These are phyloP conservation scores for Craseonycteris thonglongyai DNA, from an alignment of 2,113 vertebrate genomes.

Conservation along the genomic window DNA sequence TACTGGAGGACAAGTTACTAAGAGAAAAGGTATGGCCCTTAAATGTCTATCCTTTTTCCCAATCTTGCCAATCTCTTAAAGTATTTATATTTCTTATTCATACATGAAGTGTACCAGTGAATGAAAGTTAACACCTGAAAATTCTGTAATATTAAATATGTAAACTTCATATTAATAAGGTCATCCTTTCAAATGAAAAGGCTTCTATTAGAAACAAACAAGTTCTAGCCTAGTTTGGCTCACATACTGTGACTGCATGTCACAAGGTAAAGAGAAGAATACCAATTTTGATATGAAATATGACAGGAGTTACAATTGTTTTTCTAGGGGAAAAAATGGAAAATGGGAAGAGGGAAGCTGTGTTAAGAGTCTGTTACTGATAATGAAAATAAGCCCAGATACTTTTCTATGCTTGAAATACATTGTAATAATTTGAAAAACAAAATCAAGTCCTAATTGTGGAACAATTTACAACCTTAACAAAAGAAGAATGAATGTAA, in stretches of 20 bases:
- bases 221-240: not conserved
- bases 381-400: not conserved
- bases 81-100: slow-evolving; percentile 40
- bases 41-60: not conserved
- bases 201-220: slow-evolving; percentile 46
- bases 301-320: not conserved
- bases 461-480: not conserved
- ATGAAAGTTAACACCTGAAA: slow-evolving; percentile 51
- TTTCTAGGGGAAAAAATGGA: not conserved
- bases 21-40: slow-evolving; percentile 60
- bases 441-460: not conserved
- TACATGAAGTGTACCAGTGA: not conserved
- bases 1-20: slow-evolving; percentile 63
- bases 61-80: not conserved
- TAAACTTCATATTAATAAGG: slow-evolving; percentile 19
- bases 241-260: not conserved
- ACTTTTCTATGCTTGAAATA: not conserved
- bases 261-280: not conserved
- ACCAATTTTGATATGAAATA: not conserved
- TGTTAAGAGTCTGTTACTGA: not conserved
- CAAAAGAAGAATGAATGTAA: not conserved
- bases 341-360: not conserved
- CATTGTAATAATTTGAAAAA: not conserved
- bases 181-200: slow-evolving; percentile 22
- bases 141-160: not conserved